phyloP scores from a whole-genome alignment of 2,797 vertebrate species.

The Melanotaenia nigrans region DNA sequence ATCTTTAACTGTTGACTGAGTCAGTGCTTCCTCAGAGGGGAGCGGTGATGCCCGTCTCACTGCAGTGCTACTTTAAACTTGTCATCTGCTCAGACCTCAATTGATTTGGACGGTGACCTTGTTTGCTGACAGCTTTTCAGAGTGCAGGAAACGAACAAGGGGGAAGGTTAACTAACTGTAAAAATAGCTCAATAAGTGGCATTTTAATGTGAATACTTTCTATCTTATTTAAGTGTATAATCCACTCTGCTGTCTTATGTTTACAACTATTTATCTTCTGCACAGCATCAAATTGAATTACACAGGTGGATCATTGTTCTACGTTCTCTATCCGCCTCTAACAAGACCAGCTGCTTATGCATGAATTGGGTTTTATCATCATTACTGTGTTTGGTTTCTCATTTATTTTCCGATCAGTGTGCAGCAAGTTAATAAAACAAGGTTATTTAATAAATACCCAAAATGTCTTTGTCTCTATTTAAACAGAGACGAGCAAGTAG shows the following conservation, averaged over 20 bases:
- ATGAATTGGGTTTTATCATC: slow-evolving; percentile 11
- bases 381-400: neutral
- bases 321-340: slow-evolving; percentile 4
- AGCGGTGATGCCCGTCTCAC: slow-evolving; percentile 10
- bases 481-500: neutral
- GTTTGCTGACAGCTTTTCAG: slow-evolving; percentile 14
- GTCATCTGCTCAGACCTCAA: slow-evolving; percentile 3
- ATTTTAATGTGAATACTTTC: neutral
- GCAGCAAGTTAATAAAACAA: neutral
- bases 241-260: slow-evolving; percentile 4
- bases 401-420: neutral
- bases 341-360: slow-evolving; percentile 26
- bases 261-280: neutral
- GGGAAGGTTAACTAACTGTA: neutral
- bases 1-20: slow-evolving; percentile 27
- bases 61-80: slow-evolving; percentile 22
- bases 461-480: neutral
- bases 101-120: slow-evolving; percentile 25
- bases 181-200: neutral
- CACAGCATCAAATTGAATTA: slow-evolving; percentile 23
- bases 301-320: slow-evolving; percentile 18
- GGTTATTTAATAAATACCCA: neutral
- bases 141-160: slow-evolving; percentile 10
- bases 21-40: slow-evolving; percentile 23
- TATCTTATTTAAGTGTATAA: neutral